Conservation (phyloP, 2,888 invertebrate species). For the Tinea pellionella region DNA sequence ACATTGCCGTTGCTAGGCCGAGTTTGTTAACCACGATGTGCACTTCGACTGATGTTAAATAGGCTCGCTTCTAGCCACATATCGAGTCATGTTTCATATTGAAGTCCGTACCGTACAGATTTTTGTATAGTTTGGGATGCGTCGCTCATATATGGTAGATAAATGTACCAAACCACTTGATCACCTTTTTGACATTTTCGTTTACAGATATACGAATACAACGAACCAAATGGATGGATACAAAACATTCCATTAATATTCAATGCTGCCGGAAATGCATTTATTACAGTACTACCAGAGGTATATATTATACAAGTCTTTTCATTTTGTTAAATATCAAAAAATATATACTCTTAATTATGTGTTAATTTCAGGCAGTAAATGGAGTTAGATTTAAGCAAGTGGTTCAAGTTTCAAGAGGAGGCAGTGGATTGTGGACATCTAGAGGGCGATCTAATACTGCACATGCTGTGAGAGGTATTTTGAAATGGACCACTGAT, state of each 20-base stretch:
- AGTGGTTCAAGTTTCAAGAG: slow-evolving; percentile 67
- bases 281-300: slow-evolving; percentile 79
- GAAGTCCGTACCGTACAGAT: no score
- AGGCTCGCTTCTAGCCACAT: no score
- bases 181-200: no score
- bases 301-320: slow-evolving; percentile 30
- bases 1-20: no score
- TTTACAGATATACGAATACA: slow-evolving; percentile 58
- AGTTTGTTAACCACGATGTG: no score
- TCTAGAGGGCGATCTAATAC: slow-evolving; percentile 40
- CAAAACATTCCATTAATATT: slow-evolving; percentile 80
- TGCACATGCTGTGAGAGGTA: slow-evolving; percentile 74
- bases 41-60: no score
- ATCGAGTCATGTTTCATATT: no score
- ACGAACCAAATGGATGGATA: slow-evolving; percentile 77
- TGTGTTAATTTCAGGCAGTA: slow-evolving; percentile 48
- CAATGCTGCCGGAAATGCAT: slow-evolving; percentile 73
- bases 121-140: no score
- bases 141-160: no score
- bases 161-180: no score
- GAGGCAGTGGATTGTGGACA: slow-evolving; percentile 33
- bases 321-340: not conserved
- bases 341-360: not conserved
- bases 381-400: slow-evolving; percentile 73
- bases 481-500: slow-evolving; percentile 78